Percentiles rank a stretch among this genome's conserved stretches.
phyloP scores from a whole-genome alignment of 2,797 vertebrate species.

The Tympanoctomys barrerae region DNA sequence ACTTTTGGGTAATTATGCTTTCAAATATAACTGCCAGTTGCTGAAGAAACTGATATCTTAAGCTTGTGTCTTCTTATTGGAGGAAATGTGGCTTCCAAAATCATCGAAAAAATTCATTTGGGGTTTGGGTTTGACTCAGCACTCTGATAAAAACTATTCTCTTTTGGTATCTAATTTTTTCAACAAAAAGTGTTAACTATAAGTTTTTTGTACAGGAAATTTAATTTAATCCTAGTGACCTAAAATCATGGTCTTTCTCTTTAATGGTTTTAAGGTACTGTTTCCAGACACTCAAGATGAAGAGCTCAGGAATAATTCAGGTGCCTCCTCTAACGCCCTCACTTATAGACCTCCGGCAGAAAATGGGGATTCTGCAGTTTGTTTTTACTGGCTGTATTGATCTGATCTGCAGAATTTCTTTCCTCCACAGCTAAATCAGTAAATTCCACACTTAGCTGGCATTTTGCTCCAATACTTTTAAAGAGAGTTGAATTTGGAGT shows the following conservation, averaged over 20 bases:
- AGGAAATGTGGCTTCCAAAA: slow-evolving; percentile 82
- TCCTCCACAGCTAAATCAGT: slow-evolving; percentile 81
- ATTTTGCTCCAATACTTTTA: slow-evolving; percentile 71
- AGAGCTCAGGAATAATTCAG: slow-evolving; percentile 77
- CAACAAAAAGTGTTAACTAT: slow-evolving; percentile 66
- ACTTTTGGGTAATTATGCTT: background rate
- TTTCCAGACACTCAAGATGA: slow-evolving; percentile 77
- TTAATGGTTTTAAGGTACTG: slow-evolving; percentile 68
- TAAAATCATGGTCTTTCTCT: slow-evolving; percentile 64
- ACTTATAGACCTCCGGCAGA: slow-evolving; percentile 84
- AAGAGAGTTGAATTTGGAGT: slow-evolving; percentile 79
- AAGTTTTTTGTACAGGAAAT: slow-evolving; percentile 69
- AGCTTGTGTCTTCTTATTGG: slow-evolving; percentile 79
- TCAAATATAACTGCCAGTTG: slow-evolving; percentile 70
- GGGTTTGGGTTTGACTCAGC: slow-evolving; percentile 76
- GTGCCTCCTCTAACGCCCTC: slow-evolving; percentile 76
- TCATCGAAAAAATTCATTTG: slow-evolving; percentile 84
- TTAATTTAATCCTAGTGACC: slow-evolving; percentile 67
- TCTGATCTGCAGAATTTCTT: slow-evolving; percentile 81
- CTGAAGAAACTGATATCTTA: slow-evolving; percentile 84
- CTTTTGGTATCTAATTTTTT: slow-evolving; percentile 84
- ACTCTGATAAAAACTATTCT: slow-evolving; percentile 81
- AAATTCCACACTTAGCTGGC: slow-evolving; percentile 80
- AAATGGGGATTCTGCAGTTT: slow-evolving; percentile 86
- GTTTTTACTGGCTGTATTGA: slow-evolving; percentile 84